A percentile compares a stretch with the other conserved stretches of the same genome.
Conservation (phyloP, 2,888 invertebrate species). For the Dyspetes luteomarginatus region DNA sequence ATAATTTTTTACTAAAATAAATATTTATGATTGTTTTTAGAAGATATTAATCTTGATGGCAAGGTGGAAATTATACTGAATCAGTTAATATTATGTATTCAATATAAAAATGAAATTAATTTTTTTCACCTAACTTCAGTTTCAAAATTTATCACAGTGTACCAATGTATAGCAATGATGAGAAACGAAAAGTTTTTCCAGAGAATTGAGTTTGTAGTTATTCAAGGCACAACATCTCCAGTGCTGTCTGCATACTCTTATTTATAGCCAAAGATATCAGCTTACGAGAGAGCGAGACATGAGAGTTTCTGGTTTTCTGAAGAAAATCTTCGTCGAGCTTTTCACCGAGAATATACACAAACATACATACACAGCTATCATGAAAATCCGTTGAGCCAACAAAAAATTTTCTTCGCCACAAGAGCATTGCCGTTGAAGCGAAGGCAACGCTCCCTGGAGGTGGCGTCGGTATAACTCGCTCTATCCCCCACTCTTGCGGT, state of each 20-base stretch:
- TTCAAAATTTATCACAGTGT: not conserved
- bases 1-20: no score
- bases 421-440: not conserved
- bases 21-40: no score
- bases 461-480: not conserved
- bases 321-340: slow-evolving; percentile 16
- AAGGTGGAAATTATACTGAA: not conserved
- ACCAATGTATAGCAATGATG: not conserved
- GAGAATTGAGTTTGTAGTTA: not conserved
- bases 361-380: slow-evolving; percentile 31
- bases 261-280: slow-evolving; percentile 40
- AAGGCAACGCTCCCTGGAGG: not conserved
- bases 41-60: no score
- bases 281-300: slow-evolving; percentile 32
- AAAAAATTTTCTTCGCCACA: slow-evolving; percentile 40
- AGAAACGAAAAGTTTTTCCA: slow-evolving; percentile 31
- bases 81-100: slow-evolving; percentile 1
- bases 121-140: slow-evolving; percentile 17
- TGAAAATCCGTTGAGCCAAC: slow-evolving; percentile 57
- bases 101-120: no score
- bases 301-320: slow-evolving; percentile 46
- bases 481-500: not conserved
- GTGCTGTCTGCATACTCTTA: slow-evolving; percentile 1
- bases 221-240: not conserved
- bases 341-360: not conserved